Conservation (phyloP, 2,113 vertebrate genomes). For the Tychaedon coryphoeus region DNA sequence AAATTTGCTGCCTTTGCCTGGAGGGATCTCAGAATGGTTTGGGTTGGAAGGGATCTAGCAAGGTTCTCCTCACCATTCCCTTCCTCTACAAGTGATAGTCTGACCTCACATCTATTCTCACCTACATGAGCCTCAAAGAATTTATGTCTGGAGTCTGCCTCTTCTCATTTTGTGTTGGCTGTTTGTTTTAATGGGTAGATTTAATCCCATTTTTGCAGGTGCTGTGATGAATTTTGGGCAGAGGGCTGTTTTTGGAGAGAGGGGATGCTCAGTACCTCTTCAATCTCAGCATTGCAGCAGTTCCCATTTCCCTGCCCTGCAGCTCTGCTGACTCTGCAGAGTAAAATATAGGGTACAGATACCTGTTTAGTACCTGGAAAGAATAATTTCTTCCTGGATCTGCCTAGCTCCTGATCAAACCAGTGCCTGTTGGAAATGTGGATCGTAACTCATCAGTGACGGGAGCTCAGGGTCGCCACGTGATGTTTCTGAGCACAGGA, state of each 20-base stretch:
- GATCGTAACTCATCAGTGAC: constrained; percentile 6
- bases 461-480: background rate
- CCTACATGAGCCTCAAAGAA: background rate
- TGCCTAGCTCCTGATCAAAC: background rate
- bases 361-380: background rate
- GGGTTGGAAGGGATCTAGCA: background rate
- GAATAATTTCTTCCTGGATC: background rate
- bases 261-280: background rate
- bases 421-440: background rate
- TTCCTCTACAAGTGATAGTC: fast-evolving
- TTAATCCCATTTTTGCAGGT: background rate
- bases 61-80: background rate
- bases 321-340: background rate
- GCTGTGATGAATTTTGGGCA: background rate
- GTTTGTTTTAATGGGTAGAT: background rate
- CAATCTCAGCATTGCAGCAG: background rate
- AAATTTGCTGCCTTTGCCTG: background rate
- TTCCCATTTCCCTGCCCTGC: background rate
- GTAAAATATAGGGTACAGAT: background rate
- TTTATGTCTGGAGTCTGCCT: fast-evolving
- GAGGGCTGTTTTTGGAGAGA: background rate
- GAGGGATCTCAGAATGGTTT: background rate
- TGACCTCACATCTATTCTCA: background rate
- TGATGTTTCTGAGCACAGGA: constrained; percentile 14
- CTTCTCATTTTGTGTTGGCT: background rate